These are phyloP conservation scores for Desoria tigrina DNA, from an alignment of 2,888 invertebrate species.

Conservation along the genomic window DNA sequence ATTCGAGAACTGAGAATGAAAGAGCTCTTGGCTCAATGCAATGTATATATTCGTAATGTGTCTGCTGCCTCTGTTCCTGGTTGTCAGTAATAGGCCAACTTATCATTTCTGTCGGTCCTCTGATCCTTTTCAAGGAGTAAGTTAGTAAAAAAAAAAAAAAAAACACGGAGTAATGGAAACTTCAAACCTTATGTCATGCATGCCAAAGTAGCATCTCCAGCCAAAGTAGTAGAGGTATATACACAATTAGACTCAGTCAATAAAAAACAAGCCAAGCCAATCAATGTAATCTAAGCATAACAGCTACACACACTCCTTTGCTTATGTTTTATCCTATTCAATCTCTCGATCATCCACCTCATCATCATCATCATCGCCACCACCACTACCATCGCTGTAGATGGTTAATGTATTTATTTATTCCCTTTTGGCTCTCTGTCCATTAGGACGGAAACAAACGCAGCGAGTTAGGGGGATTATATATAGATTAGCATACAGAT, in stretches of 20 bases:
- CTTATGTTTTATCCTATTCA: no score
- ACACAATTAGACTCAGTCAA: conserved; percentile 24
- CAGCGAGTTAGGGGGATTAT: no score
- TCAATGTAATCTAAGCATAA: conserved; percentile 13
- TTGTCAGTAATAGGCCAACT: neutral
- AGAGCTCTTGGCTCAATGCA: conserved; percentile 2
- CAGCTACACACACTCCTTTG: no score
- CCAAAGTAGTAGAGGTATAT: neutral
- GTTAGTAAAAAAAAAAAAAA: neutral
- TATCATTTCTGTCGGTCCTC: conserved; percentile 1
- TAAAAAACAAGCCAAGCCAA: conserved; percentile 27
- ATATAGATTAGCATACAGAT: no score
- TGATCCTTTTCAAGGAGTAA: conserved; percentile 3
- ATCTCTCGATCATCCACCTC: conserved; percentile 1
- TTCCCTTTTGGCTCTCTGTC: no score
- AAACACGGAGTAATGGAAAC: neutral
- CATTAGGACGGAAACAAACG: no score
- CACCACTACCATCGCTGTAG: conserved; percentile 5
- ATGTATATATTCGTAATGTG: no score
- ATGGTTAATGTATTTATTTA: no score
- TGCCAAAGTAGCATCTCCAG: neutral
- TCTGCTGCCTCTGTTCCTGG: no score
- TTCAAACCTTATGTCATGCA: neutral
- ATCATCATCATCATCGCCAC: conserved; percentile 8
- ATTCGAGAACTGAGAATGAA: neutral